Conservation (phyloP, 2,113 vertebrate species). For the Cyanoliseus patagonus region DNA sequence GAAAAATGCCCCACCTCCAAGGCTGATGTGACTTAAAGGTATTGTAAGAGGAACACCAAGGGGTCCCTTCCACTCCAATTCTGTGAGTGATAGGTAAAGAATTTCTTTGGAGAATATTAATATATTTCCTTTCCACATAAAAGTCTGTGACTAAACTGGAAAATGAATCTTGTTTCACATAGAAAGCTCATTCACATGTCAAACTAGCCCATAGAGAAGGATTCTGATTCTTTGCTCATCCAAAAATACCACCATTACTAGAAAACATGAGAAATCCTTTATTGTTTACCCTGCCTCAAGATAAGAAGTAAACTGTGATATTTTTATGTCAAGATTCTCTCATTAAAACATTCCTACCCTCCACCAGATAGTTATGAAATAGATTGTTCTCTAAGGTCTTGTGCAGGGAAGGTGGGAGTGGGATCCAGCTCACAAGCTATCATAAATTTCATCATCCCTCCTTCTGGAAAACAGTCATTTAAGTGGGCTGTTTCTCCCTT, state of each 20-base stretch:
- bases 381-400: background rate
- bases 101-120: background rate
- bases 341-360: background rate
- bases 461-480: slow-evolving; percentile 50
- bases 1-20: background rate
- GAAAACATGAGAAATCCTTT: background rate
- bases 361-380: slow-evolving; percentile 17
- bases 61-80: background rate
- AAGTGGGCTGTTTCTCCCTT: slow-evolving; percentile 54
- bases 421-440: background rate
- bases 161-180: background rate
- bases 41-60: background rate
- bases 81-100: background rate
- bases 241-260: background rate
- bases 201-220: background rate
- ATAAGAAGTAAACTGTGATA: slow-evolving; percentile 21
- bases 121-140: background rate
- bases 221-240: background rate
- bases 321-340: slow-evolving; percentile 13
- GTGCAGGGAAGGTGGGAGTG: slow-evolving; percentile 1
- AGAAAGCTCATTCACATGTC: background rate
- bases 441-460: background rate
- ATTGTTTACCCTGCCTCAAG: background rate
- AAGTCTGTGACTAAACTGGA: background rate
- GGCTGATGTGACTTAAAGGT: background rate